Base-by-base conservation (phyloP, 2,888 invertebrate species). In the Epinotia bilunana region DNA sequence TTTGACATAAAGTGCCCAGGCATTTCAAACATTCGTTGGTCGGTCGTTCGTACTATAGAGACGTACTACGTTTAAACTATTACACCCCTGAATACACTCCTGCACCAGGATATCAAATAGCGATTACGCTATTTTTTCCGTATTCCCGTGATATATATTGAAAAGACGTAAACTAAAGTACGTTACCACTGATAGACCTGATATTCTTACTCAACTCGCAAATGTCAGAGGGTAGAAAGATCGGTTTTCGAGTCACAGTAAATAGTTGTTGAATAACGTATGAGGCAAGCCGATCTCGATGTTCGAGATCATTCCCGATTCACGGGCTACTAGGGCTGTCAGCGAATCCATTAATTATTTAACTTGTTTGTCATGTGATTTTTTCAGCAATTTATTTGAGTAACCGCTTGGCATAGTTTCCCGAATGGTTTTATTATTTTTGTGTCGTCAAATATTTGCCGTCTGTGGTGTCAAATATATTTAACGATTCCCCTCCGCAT, bases 241-340 rank as follows among this genome's bases (percentile, higher is more conserved):
- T 83, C 81, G 78, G 79, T 83, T 87, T 85, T 83, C 83, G 80
- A 83, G 81, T 84, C 80, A 77, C 81, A 80, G 86, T 84, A 88
- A 88, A 88, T 87, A 86, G 86, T 83, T 80, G 74, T 81, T 89
- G 87, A 89, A 88, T 89, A 88, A 88, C 84, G 86, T 87, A 89
- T 89, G 86, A 88, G 83, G 77, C 63, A 76, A 78, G 77, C 77
- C 81, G 81, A 83, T 84, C 78, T 76, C 79, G 81, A 81, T 84
- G 82, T 83, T 81, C 76, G 79, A 77, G 78, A 78, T 81, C 82
- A 86, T 87, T 84, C 82, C 82, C 82, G 83, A 86, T 87, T 84
- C 83, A 82, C 78, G 78, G 80, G 80, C 76, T 65, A 82, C 76
- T 65, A 82, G 79, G 78, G 81, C 74, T 82, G 81, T 77, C 77